Percentiles rank a stretch among this genome's conserved stretches.
phyloP scores from a whole-genome alignment of 2,888 invertebrate species.

The Tiliacea aurago region DNA sequence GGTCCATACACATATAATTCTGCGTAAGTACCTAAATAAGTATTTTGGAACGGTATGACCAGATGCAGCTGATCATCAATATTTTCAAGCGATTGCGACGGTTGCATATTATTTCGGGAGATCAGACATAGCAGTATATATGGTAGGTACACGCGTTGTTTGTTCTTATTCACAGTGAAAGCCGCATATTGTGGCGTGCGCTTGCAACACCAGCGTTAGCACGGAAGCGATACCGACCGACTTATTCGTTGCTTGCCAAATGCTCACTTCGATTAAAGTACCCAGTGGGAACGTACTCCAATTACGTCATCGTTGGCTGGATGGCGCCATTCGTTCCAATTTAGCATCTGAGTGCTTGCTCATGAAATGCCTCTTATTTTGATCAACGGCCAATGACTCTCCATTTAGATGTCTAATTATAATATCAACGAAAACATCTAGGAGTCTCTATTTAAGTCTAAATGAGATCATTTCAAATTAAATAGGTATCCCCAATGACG shows the following conservation, averaged over 20 bases:
- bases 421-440: slow-evolving; percentile 37
- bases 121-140: slow-evolving; percentile 19
- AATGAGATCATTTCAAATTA: slow-evolving; percentile 30
- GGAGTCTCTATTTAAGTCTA: slow-evolving; percentile 15
- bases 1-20: background rate
- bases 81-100: slow-evolving; percentile 5
- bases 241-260: slow-evolving; percentile 62
- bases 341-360: slow-evolving; percentile 57
- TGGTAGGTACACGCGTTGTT: slow-evolving; percentile 35
- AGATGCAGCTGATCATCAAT: slow-evolving; percentile 3
- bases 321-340: slow-evolving; percentile 64
- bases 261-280: slow-evolving; percentile 58
- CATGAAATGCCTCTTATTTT: slow-evolving; percentile 61
- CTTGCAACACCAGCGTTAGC: slow-evolving; percentile 64
- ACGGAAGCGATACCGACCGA: slow-evolving; percentile 65
- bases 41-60: slow-evolving; percentile 6
- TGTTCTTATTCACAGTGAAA: slow-evolving; percentile 75
- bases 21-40: background rate
- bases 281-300: slow-evolving; percentile 51
- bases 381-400: slow-evolving; percentile 58
- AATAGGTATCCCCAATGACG: too few relatives aligned
- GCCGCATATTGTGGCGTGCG: slow-evolving; percentile 70
- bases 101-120: slow-evolving; percentile 22
- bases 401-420: slow-evolving; percentile 49
- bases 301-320: slow-evolving; percentile 57